Evolutionary conservation across 2,113 vertebrate genomes (phyloP), one percentile per base, ranked within the genome.

Genomic region (Ammodytes dubius): DNA sequence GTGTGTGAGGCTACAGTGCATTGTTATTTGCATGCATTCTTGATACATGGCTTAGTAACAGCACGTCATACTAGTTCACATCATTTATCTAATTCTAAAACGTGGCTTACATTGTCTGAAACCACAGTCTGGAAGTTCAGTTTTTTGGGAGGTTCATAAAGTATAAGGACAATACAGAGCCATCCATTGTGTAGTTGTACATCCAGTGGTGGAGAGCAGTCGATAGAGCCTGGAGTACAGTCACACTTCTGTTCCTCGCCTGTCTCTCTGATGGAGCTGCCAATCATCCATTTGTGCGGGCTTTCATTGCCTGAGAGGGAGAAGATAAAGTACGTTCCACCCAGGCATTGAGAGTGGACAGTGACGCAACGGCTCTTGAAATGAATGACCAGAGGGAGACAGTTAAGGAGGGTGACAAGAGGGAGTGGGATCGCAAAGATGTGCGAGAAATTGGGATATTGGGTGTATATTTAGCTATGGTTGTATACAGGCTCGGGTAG

Each of bases 221-320:
- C 61, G 45, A 74, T 17, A 73, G 39, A 72, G 81, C 83, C 65
- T 0, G 46, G 45, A 80, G 78, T 69, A 67, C 64, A 67, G 59
- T 82, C 77, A 75, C 54, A 75, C 63, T 61, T 17, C 73, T 81
- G 74, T 86, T 57, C 71, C 47, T 71, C 50, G 71, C 42, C 40
- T 61, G 54, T 70, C 66, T 82, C 61, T 83, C 74, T 84, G 79
- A 81, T 83, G 70, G 82, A 75, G 71, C 40, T 89, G 87, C 74
- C 87, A 91, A 63, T 91, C 89, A 86, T 88, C 73, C 66, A 60
- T 85, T 81, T 82, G 85, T 66, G 70, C 67, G 76, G 77, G 75
- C 81, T 85, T 79, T 83, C 66, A 83, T 67, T 54, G 77, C 66
- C 85, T 49, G 47, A 79, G 69, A 90, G 83, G 37, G 17, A 84